phyloP scores from a whole-genome alignment of 2,113 vertebrate genomes.

The Tichodroma muraria region DNA sequence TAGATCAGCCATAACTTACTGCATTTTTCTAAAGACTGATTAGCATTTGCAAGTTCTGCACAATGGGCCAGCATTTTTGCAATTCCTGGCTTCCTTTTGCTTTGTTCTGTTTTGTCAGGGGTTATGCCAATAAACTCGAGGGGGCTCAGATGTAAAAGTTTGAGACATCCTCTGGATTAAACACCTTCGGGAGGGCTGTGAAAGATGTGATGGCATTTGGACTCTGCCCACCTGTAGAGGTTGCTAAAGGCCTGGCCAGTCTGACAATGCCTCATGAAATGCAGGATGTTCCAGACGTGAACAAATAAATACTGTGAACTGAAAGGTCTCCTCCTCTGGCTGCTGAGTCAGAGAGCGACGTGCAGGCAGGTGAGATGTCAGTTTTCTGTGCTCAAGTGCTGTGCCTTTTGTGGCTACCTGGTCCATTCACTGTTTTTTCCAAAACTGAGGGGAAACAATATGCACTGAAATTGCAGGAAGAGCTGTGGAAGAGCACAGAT shows the following conservation, averaged over 20 bases:
- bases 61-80: neutral
- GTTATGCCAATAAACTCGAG: fast-evolving
- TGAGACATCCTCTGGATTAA: neutral
- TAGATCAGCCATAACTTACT: neutral
- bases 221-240: neutral
- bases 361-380: neutral
- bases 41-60: neutral
- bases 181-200: neutral
- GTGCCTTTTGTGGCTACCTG: neutral
- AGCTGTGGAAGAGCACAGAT: neutral
- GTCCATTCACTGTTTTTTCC: neutral
- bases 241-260: neutral
- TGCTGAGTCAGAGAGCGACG: neutral
- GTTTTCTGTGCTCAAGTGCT: neutral
- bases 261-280: neutral
- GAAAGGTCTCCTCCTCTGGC: neutral
- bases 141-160: neutral
- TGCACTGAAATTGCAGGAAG: neutral
- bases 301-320: neutral
- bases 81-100: neutral
- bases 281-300: fast-evolving
- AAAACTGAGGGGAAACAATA: neutral
- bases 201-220: neutral
- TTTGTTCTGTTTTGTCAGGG: neutral
- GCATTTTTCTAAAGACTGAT: constrained; percentile 7